Percentiles rank a stretch among this genome's conserved stretches.
Conservation (phyloP, 2,113 vertebrate genomes). For the Pseudopodoces humilis region DNA sequence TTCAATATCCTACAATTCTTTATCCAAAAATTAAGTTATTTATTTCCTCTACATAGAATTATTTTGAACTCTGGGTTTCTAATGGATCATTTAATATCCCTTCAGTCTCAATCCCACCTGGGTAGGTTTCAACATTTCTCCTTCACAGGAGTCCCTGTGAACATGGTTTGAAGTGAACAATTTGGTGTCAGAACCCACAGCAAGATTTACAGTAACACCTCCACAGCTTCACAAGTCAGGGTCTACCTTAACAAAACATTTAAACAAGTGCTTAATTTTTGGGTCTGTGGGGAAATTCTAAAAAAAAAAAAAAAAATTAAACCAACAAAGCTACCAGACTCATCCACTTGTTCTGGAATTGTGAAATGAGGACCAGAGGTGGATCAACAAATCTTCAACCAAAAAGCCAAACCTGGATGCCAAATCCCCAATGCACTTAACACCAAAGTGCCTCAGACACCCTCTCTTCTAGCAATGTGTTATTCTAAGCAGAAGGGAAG, state of each 20-base stretch:
- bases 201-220: not conserved
- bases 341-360: not conserved
- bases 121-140: not conserved
- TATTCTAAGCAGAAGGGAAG: not conserved
- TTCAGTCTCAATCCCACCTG: not conserved
- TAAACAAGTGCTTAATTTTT: not conserved
- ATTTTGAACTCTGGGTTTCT: not conserved
- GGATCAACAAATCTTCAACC: not conserved
- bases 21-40: not conserved
- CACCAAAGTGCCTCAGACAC: not conserved
- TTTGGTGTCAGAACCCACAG: not conserved
- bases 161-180: not conserved
- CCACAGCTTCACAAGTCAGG: not conserved
- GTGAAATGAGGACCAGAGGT: not conserved
- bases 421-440: not conserved
- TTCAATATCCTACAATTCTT: not conserved
- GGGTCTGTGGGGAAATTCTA: not conserved
- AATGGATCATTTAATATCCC: not conserved
- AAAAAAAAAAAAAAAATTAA: not conserved
- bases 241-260: not conserved
- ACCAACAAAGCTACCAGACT: not conserved
- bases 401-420: not conserved
- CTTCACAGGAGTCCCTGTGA: not conserved
- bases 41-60: not conserved
- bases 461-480: not conserved